Evolutionary conservation across 2,888 invertebrate species (phyloP).

Genomic region (Melieria crassipennis): DNA sequence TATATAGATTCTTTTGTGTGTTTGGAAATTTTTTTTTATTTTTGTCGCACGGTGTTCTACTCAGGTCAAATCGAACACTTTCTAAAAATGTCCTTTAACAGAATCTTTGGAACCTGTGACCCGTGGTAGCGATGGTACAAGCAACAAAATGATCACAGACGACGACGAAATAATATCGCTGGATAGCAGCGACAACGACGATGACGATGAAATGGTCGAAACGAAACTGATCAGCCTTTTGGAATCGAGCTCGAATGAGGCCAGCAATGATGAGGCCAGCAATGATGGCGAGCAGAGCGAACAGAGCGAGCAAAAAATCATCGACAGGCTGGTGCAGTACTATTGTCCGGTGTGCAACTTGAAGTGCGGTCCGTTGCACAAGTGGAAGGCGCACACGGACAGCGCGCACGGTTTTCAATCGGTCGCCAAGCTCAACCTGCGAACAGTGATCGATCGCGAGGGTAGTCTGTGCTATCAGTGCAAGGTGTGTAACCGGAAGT

Average conservation of each 20-base stretch:
- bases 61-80: background rate
- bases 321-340: slow-evolving; percentile 16
- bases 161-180: background rate
- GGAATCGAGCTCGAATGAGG: slow-evolving; percentile 7
- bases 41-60: no score
- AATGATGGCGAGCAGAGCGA: background rate
- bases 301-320: background rate
- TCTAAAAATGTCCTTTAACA: background rate
- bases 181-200: background rate
- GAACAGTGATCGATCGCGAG: slow-evolving; percentile 32
- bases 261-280: slow-evolving; percentile 1
- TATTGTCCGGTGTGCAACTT: slow-evolving; percentile 33
- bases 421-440: slow-evolving; percentile 32
- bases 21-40: no score
- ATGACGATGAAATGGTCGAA: slow-evolving; percentile 6
- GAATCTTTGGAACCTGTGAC: background rate
- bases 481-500: slow-evolving; percentile 27
- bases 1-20: no score
- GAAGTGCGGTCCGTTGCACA: slow-evolving; percentile 24
- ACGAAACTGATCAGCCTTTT: slow-evolving; percentile 16
- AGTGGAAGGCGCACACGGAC: slow-evolving; percentile 36
- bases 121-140: background rate
- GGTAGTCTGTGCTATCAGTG: slow-evolving; percentile 33
- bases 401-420: slow-evolving; percentile 30
- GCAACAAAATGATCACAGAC: background rate